Percentiles rank a stretch among this genome's conserved stretches.
Conservation (phyloP, 2,113 vertebrate species). For the Daubentonia madagascariensis region DNA sequence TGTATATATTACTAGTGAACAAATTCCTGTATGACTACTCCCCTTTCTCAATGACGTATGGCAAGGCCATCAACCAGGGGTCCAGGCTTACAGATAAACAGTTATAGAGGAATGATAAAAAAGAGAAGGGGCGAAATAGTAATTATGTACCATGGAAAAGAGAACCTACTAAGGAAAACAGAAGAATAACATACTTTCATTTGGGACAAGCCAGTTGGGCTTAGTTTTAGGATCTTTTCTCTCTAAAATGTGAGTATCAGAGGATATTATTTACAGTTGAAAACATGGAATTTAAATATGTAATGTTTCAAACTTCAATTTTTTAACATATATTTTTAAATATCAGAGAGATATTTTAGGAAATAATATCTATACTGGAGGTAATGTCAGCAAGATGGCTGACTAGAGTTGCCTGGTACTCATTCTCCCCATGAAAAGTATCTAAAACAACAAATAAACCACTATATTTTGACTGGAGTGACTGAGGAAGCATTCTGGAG, state of each 20-base stretch:
- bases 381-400: neutral
- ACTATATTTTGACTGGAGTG: neutral
- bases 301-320: neutral
- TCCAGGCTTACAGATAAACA: neutral
- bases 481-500: neutral
- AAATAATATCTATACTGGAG: neutral
- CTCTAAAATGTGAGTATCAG: neutral
- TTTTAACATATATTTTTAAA: neutral
- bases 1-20: neutral
- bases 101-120: neutral
- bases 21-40: neutral
- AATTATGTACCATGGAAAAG: neutral
- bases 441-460: neutral
- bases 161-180: neutral
- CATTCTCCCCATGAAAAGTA: neutral
- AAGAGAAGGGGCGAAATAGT: neutral
- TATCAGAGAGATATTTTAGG: neutral
- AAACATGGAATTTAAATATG: neutral
- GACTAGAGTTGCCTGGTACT: neutral
- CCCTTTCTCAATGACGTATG: conserved; percentile 2
- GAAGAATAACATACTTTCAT: neutral
- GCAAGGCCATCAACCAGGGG: neutral
- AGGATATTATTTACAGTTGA: neutral
- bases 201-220: neutral
- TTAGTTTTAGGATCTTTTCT: neutral